Evolutionary conservation across 2,888 invertebrate genomes (phyloP).

Genomic region (Drosophila robusta): DNA sequence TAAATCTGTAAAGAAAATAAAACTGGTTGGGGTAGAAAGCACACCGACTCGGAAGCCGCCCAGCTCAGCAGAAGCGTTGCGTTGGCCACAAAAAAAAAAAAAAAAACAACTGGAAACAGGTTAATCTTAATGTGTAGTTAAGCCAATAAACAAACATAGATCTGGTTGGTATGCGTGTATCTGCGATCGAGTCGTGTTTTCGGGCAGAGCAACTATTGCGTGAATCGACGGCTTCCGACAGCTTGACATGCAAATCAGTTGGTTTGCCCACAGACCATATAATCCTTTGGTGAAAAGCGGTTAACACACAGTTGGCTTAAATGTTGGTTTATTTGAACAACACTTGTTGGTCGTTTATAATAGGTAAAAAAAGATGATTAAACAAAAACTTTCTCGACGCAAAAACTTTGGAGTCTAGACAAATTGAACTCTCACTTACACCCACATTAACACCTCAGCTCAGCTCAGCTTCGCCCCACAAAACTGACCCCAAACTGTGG

Average conservation of each 20-base stretch:
- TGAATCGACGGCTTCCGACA: constrained; percentile 71
- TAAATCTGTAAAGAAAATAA: constrained; percentile 60
- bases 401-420: constrained; percentile 18
- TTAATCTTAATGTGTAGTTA: constrained; percentile 38
- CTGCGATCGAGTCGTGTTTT: constrained; percentile 45
- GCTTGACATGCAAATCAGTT: constrained; percentile 75
- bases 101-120: constrained; percentile 40
- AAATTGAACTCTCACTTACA: constrained; percentile 49
- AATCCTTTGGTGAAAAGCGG: constrained; percentile 27
- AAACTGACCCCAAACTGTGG: constrained; percentile 19
- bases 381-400: constrained; percentile 42
- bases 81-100: constrained; percentile 26
- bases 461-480: constrained; percentile 1
- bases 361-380: neutral
- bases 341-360: constrained; percentile 18
- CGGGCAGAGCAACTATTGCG: constrained; percentile 57
- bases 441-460: constrained; percentile 55
- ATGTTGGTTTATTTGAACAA: constrained; percentile 21
- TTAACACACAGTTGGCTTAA: constrained; percentile 32
- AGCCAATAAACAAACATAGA: constrained; percentile 44
- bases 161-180: constrained; percentile 31
- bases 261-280: constrained; percentile 16
- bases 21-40: constrained; percentile 77
- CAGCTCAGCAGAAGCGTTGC: constrained; percentile 22
- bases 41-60: constrained; percentile 48